A percentile compares a stretch with the other conserved stretches of the same genome.
Conservation (phyloP, 2,797 vertebrate species). For the Eremophila alpestris region DNA sequence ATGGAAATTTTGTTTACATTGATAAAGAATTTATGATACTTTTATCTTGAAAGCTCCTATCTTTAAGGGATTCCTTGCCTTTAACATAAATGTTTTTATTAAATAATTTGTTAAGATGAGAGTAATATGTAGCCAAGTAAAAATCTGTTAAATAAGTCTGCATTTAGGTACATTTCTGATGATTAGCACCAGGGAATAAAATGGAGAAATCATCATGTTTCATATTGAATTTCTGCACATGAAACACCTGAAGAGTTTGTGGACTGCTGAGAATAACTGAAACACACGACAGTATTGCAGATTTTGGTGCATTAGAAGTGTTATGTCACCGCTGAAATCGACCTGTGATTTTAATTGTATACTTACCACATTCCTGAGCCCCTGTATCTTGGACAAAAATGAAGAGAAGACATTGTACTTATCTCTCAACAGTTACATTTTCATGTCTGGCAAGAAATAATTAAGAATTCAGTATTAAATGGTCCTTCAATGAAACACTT, state of each 20-base stretch:
- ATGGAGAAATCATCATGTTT: background rate
- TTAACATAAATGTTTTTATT: background rate
- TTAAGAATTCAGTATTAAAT: background rate
- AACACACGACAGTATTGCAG: background rate
- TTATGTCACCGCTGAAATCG: background rate
- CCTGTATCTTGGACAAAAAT: background rate
- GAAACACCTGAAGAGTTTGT: conserved; percentile 6
- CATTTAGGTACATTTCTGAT: background rate
- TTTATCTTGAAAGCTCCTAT: background rate
- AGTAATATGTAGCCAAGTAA: background rate
- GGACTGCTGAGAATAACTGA: conserved; percentile 11
- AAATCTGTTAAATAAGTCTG: background rate
- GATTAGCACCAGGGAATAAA: background rate
- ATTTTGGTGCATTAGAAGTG: background rate
- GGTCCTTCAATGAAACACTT: background rate
- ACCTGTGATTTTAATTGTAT: background rate
- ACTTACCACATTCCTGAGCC: background rate
- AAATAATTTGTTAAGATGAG: background rate
- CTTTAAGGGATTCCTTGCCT: background rate
- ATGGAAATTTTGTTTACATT: background rate
- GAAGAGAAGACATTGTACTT: background rate
- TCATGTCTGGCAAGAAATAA: background rate
- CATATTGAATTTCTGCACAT: background rate
- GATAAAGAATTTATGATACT: background rate
- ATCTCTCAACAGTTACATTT: background rate